These are phyloP conservation scores for Pentalonia nigronervosa DNA, from an alignment of 1,140 invertebrate species.

Conservation along the genomic window DNA sequence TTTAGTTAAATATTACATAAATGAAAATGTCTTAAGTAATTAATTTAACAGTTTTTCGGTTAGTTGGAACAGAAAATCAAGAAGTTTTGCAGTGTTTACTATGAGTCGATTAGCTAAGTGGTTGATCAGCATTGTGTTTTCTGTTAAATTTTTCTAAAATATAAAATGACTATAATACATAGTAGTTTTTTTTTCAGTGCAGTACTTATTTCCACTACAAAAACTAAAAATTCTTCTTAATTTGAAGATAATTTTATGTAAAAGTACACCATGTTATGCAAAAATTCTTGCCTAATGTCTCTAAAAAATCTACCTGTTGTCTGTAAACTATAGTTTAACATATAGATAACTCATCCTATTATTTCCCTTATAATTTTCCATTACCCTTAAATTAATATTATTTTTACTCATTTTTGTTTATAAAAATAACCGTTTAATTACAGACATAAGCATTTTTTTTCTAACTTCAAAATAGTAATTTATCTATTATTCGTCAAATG, in stretches of 20 bases:
- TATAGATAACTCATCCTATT: neutral
- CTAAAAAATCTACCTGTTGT: neutral
- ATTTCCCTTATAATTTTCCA: neutral
- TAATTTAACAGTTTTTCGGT: neutral
- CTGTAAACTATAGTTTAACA: neutral
- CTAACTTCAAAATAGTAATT: neutral
- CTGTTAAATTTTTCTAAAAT: conserved; percentile 1
- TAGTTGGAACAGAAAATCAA: neutral
- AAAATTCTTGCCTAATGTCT: neutral
- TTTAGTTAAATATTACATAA: neutral
- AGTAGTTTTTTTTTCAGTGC: neutral
- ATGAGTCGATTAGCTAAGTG: neutral
- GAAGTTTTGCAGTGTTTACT: neutral
- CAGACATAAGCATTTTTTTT: neutral
- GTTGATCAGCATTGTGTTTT: neutral
- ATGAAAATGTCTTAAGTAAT: neutral
- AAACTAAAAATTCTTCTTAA: too few species aligned
- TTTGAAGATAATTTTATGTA: neutral
- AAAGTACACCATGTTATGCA: neutral
- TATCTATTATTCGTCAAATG: neutral
- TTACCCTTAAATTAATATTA: neutral
- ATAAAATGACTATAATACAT: neutral
- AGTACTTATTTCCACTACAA: neutral
- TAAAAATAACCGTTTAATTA: neutral
- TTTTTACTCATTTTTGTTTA: neutral